These are phyloP conservation scores for Porites rus DNA, from an alignment of 92 coral and sea anemone species.

Conservation along the genomic window DNA sequence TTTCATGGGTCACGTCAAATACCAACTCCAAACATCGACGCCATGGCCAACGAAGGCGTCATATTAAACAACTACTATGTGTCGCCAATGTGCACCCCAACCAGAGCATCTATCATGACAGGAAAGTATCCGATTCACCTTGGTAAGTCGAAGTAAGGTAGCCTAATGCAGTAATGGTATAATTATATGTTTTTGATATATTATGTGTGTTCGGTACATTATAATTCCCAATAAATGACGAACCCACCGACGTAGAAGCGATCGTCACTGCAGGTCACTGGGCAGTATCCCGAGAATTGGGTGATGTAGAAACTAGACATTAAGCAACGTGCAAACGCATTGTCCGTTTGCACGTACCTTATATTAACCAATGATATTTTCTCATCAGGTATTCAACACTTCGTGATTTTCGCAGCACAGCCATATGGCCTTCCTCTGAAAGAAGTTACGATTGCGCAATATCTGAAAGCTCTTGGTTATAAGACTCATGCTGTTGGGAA, in stretches of 20 bases:
- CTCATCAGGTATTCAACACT: conserved; percentile 87
- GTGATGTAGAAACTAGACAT: too few relatives aligned
- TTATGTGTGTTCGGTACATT: too few relatives aligned
- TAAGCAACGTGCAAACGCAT: too few relatives aligned
- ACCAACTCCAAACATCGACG: conserved; percentile 91
- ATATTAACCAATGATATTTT: not conserved
- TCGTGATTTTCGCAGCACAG: conserved; percentile 93
- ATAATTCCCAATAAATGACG: too few relatives aligned
- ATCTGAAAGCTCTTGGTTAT: conserved; percentile 89
- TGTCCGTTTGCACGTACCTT: too few relatives aligned
- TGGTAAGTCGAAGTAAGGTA: conserved; percentile 59
- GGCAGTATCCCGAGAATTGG: too few relatives aligned
- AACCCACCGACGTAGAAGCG: too few relatives aligned
- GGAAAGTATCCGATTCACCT: conserved; percentile 94
- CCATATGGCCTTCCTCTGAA: conserved; percentile 95
- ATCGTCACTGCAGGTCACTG: too few relatives aligned
- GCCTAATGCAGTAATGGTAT: not conserved
- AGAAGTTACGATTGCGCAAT: conserved; percentile 89
- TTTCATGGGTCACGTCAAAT: conserved; percentile 97
- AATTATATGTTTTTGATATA: too few relatives aligned
- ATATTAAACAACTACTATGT: conserved; percentile 94
- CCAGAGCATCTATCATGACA: conserved; percentile 93
- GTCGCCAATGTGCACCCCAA: conserved; percentile 96
- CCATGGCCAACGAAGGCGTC: conserved; percentile 88
- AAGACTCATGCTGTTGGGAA: conserved; percentile 94